phyloP scores from a whole-genome alignment of 1,140 invertebrate species.

The Homarus americanus region DNA sequence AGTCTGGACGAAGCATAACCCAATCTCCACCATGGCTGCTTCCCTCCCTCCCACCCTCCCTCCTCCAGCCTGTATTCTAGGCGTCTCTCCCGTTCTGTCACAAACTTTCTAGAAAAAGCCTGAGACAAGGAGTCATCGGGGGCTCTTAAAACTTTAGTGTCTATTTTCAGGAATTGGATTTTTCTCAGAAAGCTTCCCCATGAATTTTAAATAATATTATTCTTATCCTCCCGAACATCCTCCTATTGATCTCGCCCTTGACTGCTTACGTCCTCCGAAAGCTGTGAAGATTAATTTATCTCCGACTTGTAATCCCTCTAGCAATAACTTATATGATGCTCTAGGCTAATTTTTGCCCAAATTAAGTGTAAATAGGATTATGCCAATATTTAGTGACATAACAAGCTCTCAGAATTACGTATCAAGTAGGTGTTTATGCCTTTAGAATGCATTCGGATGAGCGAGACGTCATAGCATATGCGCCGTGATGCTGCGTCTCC shows the following conservation, averaged over 20 bases:
- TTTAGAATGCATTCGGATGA: conserved; percentile 51
- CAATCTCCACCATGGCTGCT: conserved; percentile 30
- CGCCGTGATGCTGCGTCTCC: conserved; percentile 16
- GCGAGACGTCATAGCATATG: conserved; percentile 50
- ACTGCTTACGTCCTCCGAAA: conserved; percentile 58
- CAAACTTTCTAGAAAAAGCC: conserved; percentile 71
- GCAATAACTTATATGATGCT: background rate
- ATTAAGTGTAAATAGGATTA: background rate
- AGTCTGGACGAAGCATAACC: background rate
- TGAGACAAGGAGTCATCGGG: conserved; percentile 69
- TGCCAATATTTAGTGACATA: background rate
- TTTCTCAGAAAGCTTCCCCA: conserved; percentile 72
- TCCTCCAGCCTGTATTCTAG: conserved; percentile 12
- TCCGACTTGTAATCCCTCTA: background rate
- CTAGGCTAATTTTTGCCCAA: background rate
- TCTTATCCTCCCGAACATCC: conserved; percentile 71
- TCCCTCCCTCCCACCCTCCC: no score
- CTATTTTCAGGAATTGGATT: conserved; percentile 73
- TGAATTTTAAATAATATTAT: conserved; percentile 73
- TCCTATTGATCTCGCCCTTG: conserved; percentile 63
- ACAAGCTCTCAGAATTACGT: background rate
- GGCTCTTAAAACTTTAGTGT: conserved; percentile 72
- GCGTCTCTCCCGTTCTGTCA: conserved; percentile 42
- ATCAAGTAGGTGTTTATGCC: conserved; percentile 40
- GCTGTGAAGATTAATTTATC: background rate